Base-by-base conservation (phyloP, 2,888 invertebrate species). In the Ophioninae sp. region DNA sequence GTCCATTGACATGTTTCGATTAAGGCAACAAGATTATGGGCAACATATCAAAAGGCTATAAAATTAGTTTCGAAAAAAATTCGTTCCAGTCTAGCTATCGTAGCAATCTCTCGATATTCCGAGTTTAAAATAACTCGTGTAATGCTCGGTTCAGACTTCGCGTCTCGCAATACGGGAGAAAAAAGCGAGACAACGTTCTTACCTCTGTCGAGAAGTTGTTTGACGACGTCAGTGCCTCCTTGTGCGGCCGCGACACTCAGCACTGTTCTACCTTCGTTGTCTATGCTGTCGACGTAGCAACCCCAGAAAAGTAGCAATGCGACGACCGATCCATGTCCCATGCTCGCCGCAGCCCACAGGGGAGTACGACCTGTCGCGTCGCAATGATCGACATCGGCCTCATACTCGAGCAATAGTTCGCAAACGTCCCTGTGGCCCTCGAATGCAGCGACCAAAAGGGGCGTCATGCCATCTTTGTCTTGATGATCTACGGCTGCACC, bases 351-450 rank as follows among this genome's bases (percentile, higher is more conserved):
- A 9, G 98, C 98, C 96, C 98, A 98, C 85, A 98, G 93, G 2
- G 98, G 97, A 0, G 97, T 97, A 72, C 98, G 95, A 0, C 97
- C 97, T 81, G 96, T 95, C 74, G 95, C 95, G 91, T 98, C 98
- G 67, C 95, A 95, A 81, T 97, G 96, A 92, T 99, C 98, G 0
- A 97, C 96, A 92, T 99, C 98, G 0, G 98, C 98, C 83, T 98
- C 98, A 90, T 96, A 97, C 91, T 98, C 98, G 71, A 99, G 93
- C 0, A 99, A 94, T 30, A 98, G 93, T 93, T 98, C 98, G 92
- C 98, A 98, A 30, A 98, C 97, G 88, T 98, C 98, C 17, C 97
- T 96, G 92, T 98, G 98, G 0, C 98, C 98, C 92, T 98, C 98
- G 87, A 98, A 98, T 0, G 98, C 97, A 6, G 98, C 98, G 2